Evolutionary conservation across 2,113 vertebrate species (phyloP).

Genomic region (Anhinga anhinga): DNA sequence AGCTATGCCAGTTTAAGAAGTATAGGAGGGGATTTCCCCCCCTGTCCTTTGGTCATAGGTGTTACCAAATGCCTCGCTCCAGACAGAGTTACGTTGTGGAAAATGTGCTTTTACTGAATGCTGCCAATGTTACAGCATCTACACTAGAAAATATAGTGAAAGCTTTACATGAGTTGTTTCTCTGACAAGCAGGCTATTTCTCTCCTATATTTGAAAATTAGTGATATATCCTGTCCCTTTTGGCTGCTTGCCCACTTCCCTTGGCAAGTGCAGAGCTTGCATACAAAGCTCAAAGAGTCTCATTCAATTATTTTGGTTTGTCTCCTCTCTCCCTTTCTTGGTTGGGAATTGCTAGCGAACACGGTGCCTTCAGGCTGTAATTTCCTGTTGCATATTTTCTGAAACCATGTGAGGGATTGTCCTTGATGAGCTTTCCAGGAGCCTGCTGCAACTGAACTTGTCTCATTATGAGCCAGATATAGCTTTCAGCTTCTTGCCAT

Average conservation of each 20-base stretch:
- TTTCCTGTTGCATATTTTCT: slow-evolving; percentile 62
- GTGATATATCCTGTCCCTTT: neutral
- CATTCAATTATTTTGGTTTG: slow-evolving; percentile 37
- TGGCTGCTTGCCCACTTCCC: neutral
- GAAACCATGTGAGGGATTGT: slow-evolving; percentile 27
- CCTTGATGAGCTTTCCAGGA: slow-evolving; percentile 48
- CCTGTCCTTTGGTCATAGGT: neutral
- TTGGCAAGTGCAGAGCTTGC: neutral
- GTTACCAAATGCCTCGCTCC: neutral
- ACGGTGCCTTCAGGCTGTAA: slow-evolving; percentile 38
- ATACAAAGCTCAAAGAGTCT: neutral
- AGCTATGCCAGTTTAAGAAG: neutral
- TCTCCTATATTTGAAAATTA: neutral
- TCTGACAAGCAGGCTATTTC: neutral
- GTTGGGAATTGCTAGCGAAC: slow-evolving; percentile 36
- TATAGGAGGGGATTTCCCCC: neutral
- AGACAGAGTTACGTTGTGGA: neutral
- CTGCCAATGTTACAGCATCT: neutral
- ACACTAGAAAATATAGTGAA: neutral
- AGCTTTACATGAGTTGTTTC: neutral
- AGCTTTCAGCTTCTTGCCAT: slow-evolving; percentile 30
- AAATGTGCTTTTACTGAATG: neutral
- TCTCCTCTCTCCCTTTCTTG: neutral
- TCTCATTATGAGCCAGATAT: slow-evolving; percentile 15
- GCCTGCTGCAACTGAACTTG: slow-evolving; percentile 26